A percentile compares a stretch with the other conserved stretches of the same genome.
Evolutionary conservation across 1,140 invertebrate genomes (phyloP).

Genomic region (Pseudomyrmex concolor): DNA sequence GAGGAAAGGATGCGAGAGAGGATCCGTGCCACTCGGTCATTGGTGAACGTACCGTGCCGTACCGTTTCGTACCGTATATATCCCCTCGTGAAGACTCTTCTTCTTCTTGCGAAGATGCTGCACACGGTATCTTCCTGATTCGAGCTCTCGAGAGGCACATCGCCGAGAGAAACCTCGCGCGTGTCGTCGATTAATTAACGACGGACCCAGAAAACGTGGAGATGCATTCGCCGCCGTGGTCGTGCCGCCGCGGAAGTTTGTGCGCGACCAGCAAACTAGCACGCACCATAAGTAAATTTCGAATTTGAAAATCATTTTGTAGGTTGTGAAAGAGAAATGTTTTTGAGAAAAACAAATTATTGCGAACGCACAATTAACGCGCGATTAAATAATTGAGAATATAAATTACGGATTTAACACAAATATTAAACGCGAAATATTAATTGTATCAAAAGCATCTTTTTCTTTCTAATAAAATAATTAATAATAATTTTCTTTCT

Average conservation of each 20-base stretch:
- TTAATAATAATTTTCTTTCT: too few relatives aligned
- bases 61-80: constrained; percentile 81
- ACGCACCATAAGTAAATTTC: background rate
- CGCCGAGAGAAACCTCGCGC: constrained; percentile 45
- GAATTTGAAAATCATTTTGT: background rate
- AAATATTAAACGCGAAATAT: too few relatives aligned
- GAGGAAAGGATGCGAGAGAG: constrained; percentile 76
- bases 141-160: constrained; percentile 26
- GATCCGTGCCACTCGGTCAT: constrained; percentile 85
- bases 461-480: too few relatives aligned
- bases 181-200: constrained; percentile 58
- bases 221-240: background rate
- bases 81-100: constrained; percentile 66
- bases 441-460: too few relatives aligned
- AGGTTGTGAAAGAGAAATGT: background rate
- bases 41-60: constrained; percentile 83
- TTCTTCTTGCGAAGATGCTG: constrained; percentile 51
- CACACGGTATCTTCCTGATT: constrained; percentile 38
- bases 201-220: constrained; percentile 18
- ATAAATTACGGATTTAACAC: too few relatives aligned
- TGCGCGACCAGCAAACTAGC: constrained; percentile 34
- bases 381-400: too few relatives aligned
- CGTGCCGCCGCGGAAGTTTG: constrained; percentile 47
- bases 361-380: too few relatives aligned
- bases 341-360: too few relatives aligned